Base-by-base conservation (phyloP, 2,888 invertebrate species). In the Achlya flavicornis region DNA sequence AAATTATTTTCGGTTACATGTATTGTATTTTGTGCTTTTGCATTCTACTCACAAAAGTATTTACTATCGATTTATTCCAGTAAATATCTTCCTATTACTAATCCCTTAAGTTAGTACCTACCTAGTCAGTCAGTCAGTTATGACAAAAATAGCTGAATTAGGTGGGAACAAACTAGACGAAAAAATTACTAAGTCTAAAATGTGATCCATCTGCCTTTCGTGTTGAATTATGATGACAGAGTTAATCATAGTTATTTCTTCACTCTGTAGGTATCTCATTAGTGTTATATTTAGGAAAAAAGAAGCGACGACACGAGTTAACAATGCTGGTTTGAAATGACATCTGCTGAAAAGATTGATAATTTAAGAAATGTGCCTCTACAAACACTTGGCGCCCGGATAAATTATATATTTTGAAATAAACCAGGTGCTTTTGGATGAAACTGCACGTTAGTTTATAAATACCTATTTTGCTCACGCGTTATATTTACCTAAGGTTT, bases 1-100 rank as follows among this genome's bases (percentile, higher is more conserved):
- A 62, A 41, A 33, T n/a, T 58, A 63, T 57, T 74, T 71, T 69
- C 61, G 68, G 73, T 67, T 70, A 62, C 64, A 66, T 64, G 66
- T 72, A 72, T n/a, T n/a, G 0, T n/a, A 14, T 14, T 12, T 14
- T 43, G 48, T 7, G 48, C 46, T n/a, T n/a, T 14, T 46, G 3
- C 46, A 46, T 46, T 46, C 46, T 14, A 46, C 46, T 46, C 14
- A 41, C 11, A 41, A n/a, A n/a, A 41, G 11, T 41, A 41, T 41
- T 41, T 41, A n/a, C n/a, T n/a, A n/a, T n/a, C n/a, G 41, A 10
- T 5, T 35, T 35, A 35, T 0, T 35, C 4, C 7, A 6, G 7
- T 7, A 35, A 35, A 35, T 26, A 1, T 26, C 26, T 12, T 41
- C 12, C 11, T 41, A 41, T 41, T 41, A 41, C 41, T 41, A 41